These are phyloP conservation scores for Eupithecia inturbata DNA, from an alignment of 2,888 invertebrate species.

Conservation along the genomic window DNA sequence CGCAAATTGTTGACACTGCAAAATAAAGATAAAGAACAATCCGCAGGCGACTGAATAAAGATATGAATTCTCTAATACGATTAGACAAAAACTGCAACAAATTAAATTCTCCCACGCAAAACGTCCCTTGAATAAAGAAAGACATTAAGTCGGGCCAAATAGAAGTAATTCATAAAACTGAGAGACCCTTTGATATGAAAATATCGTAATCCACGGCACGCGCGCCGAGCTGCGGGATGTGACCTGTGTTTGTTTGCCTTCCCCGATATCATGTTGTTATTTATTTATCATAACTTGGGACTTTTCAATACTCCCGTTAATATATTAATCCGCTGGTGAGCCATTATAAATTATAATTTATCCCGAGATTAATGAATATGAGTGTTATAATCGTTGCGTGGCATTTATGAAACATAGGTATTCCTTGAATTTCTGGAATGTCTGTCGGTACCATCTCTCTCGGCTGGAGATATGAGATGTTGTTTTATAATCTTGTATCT, in stretches of 20 bases:
- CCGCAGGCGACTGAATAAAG: constrained; percentile 56
- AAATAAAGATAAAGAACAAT: constrained; percentile 59
- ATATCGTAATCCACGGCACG: constrained; percentile 81
- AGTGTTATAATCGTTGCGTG: constrained; percentile 69
- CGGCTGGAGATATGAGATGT: constrained; percentile 43
- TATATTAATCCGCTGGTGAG: constrained; percentile 65
- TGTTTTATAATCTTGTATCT: constrained; percentile 41
- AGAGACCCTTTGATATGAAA: constrained; percentile 81
- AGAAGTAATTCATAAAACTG: constrained; percentile 79
- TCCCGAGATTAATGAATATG: constrained; percentile 70
- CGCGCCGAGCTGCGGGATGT: constrained; percentile 70
- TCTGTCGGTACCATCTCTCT: constrained; percentile 50
- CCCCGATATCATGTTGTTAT: constrained; percentile 69
- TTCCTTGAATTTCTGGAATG: constrained; percentile 66
- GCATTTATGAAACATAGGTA: constrained; percentile 58
- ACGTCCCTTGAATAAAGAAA: constrained; percentile 72
- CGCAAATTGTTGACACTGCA: constrained; percentile 54
- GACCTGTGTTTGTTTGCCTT: constrained; percentile 71
- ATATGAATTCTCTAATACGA: constrained; percentile 71
- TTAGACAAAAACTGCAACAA: constrained; percentile 76
- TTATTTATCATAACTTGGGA: constrained; percentile 74
- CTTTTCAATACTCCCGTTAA: constrained; percentile 74
- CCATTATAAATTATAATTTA: constrained; percentile 75
- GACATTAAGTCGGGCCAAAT: constrained; percentile 72
- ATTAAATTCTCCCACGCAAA: constrained; percentile 81